These are phyloP conservation scores for Gambusia affinis DNA, from an alignment of 2,113 vertebrate genomes.

Conservation along the genomic window DNA sequence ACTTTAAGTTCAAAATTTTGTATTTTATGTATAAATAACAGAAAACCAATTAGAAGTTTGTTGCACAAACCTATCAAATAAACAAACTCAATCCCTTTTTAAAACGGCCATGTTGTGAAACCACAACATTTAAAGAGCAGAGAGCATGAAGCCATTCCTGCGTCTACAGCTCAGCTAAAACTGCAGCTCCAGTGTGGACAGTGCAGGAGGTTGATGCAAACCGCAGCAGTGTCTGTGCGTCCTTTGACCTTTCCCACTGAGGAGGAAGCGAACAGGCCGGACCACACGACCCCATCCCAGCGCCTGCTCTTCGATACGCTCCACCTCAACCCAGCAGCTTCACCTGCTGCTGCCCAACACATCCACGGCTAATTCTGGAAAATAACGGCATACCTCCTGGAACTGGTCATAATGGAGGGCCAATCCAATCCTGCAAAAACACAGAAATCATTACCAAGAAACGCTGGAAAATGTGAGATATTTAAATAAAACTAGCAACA, in stretches of 20 bases:
- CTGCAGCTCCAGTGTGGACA: background rate
- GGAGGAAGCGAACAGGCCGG: conserved; percentile 15
- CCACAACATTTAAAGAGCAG: background rate
- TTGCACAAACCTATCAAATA: no score
- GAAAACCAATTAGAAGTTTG: no score
- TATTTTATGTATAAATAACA: no score
- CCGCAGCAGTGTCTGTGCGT: background rate
- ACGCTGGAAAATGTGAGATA: background rate
- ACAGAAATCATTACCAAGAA: conserved; percentile 29
- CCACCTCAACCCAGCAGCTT: conserved; percentile 36
- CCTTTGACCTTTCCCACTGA: conserved; percentile 22
- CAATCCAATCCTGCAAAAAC: conserved; percentile 34
- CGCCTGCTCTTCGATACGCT: conserved; percentile 49
- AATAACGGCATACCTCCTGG: conserved; percentile 28
- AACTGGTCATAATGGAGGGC: background rate
- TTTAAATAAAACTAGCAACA: no score
- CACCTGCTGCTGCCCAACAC: conserved; percentile 38
- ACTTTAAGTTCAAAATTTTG: no score
- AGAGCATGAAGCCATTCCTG: conserved; percentile 1
- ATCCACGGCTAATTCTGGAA: conserved; percentile 15
- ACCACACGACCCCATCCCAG: conserved; percentile 28
- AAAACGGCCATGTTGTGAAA: background rate
- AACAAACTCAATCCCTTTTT: background rate
- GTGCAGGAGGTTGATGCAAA: background rate
- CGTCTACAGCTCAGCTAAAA: background rate